Evolutionary conservation across 1,140 invertebrate genomes (phyloP), one percentile per base, ranked within the genome.

Genomic region (Babylonia areolata): DNA sequence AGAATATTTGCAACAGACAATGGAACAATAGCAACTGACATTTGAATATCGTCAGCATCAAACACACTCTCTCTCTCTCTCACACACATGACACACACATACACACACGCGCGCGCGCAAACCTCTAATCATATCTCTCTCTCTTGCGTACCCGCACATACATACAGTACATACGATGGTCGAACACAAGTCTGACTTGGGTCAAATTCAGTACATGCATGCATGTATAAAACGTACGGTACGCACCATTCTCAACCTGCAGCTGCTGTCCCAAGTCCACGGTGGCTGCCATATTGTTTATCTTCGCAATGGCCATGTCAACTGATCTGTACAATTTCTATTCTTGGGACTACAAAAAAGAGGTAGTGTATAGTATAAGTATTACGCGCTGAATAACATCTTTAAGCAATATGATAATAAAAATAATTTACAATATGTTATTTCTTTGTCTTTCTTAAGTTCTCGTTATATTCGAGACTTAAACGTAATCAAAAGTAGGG

Each of bases 221-320:
- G 35, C 73, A 39, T 77, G 37, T 77, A 77, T 0, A 77, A 31
- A 77, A 51, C 46, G 17, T 51, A 51, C 46, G 46, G 35, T 0
- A 35, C n/a, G 6, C 33, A 85, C 78, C 71, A 64, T 77, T 81
- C 35, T 85, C 78, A 51, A n/a, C 15, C 40, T 9, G 42, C 64
- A 87, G 28, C 73, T 86, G 77, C 46, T 54, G 31, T 35, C 77
- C 40, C 33, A 90, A 58, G 42, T 90, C 86, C 31, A 90, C 40
- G 51, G 81, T 87, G 35, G 91, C 78, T 40, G 90, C 91, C 91
- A 92, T 92, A 83, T 91, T 92, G 91, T 92, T 92, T 92, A 91
- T 87, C 87, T 87, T 20, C 77, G 54, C 54, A 73, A 85, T 28
- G 82, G 77, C 81, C 83, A 81, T 85, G 51, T 73, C 82, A 85